A percentile compares a stretch with the other conserved stretches of the same genome.
phyloP scores from a whole-genome alignment of 1,140 invertebrate genomes.

The Aricia agestis region DNA sequence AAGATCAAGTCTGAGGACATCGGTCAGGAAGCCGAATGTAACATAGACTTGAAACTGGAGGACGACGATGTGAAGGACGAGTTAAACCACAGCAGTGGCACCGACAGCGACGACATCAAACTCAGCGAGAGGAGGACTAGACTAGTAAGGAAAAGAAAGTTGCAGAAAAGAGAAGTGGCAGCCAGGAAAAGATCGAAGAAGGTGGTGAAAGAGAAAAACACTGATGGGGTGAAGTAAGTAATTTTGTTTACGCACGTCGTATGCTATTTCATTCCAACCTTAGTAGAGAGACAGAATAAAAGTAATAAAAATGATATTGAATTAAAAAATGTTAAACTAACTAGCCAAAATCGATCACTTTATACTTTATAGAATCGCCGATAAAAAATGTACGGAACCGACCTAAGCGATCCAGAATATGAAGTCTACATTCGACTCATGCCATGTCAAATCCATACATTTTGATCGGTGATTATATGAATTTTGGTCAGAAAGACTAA shows the following conservation, averaged over 20 bases:
- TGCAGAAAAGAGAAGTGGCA: constrained; percentile 6
- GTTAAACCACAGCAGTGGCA: constrained; percentile 11
- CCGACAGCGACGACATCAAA: constrained; percentile 12
- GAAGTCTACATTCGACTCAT: too few relatives aligned
- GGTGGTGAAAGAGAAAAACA: not conserved
- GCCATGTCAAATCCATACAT: too few relatives aligned
- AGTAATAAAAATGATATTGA: too few relatives aligned
- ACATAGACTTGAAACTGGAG: not conserved
- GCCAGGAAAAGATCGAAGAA: not conserved
- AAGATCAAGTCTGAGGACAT: not conserved
- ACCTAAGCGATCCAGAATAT: too few relatives aligned
- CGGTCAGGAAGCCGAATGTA: not conserved
- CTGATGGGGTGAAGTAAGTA: constrained; percentile 3
- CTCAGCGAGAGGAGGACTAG: not conserved
- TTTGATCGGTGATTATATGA: too few relatives aligned
- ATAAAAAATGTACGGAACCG: too few relatives aligned
- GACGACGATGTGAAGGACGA: constrained; percentile 6
- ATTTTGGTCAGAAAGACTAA: too few relatives aligned
- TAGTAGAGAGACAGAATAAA: too few relatives aligned
- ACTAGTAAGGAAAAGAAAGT: not conserved
- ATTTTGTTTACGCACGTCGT: not conserved
- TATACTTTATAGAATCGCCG: too few relatives aligned
- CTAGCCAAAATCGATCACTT: too few relatives aligned
- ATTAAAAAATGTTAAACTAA: too few relatives aligned
- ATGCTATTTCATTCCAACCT: too few relatives aligned